Percentiles rank a stretch among this genome's conserved stretches.
These are phyloP conservation scores for Furcula furcula DNA, from an alignment of 2,888 invertebrate genomes.

Conservation along the genomic window DNA sequence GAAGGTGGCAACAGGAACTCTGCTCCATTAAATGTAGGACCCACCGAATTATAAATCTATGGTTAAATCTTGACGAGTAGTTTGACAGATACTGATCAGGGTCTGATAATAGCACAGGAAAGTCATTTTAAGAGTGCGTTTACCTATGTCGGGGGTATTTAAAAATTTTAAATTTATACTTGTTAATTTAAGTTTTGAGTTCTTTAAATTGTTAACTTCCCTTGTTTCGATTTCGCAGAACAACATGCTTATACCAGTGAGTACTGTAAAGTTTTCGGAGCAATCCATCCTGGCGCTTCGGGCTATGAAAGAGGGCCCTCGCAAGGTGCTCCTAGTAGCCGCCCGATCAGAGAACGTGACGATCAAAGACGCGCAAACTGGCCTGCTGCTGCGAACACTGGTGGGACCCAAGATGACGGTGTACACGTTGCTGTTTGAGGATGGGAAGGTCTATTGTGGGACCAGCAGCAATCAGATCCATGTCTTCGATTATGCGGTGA, in stretches of 20 bases:
- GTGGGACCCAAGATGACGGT: conserved; percentile 83
- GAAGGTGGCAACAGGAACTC: no score
- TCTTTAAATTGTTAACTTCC: no score
- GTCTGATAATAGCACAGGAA: no score
- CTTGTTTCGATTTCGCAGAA: no score
- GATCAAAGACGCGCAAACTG: conserved; percentile 87
- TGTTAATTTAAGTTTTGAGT: no score
- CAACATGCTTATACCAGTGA: conserved; percentile 77
- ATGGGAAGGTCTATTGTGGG: conserved; percentile 88
- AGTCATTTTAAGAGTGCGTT: no score
- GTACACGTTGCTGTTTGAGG: conserved; percentile 86
- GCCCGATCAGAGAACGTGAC: conserved; percentile 86
- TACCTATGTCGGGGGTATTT: no score
- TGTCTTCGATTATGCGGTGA: conserved; percentile 88
- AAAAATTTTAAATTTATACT: no score
- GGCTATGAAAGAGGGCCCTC: conserved; percentile 87
- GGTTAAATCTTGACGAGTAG: no score
- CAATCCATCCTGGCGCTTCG: conserved; percentile 86
- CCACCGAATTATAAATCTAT: no score
- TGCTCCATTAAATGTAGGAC: no score
- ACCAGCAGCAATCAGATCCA: conserved; percentile 87
- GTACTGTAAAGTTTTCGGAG: conserved; percentile 82
- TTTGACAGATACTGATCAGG: no score
- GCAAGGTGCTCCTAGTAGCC: conserved; percentile 86
- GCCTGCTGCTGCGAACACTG: conserved; percentile 85